Percentiles rank a stretch among this genome's conserved stretches.
These are phyloP conservation scores for Hippocampus guttulatus DNA, from an alignment of 2,113 vertebrate genomes.

Conservation along the genomic window DNA sequence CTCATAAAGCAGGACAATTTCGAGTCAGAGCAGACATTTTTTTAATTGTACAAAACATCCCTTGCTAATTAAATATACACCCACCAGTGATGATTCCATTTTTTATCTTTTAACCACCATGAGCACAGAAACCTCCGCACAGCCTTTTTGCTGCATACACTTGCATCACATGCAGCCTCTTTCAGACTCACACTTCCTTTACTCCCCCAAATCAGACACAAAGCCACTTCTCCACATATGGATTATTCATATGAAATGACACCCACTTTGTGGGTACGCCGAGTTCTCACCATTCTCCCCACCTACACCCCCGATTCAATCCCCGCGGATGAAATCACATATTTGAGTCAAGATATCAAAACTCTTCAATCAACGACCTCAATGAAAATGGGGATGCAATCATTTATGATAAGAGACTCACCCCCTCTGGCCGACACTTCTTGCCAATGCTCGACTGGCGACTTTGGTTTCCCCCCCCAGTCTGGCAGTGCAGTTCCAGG, in stretches of 20 bases:
- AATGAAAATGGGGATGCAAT: neutral
- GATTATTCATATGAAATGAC: slow-evolving; percentile 55
- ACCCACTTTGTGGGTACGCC: slow-evolving; percentile 28
- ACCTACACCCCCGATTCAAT: slow-evolving; percentile 21
- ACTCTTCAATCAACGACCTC: neutral
- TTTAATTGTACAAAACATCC: neutral
- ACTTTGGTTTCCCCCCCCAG: slow-evolving; percentile 38
- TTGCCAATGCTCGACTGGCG: slow-evolving; percentile 44
- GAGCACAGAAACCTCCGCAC: slow-evolving; percentile 1
- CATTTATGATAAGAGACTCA: slow-evolving; percentile 34
- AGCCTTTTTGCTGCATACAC: neutral
- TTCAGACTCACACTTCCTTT: neutral
- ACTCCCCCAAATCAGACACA: slow-evolving; percentile 18
- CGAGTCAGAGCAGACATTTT: neutral
- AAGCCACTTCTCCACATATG: slow-evolving; percentile 28
- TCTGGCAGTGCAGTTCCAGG: slow-evolving; percentile 71
- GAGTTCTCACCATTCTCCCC: slow-evolving; percentile 35
- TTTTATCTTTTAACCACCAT: neutral
- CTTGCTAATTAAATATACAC: neutral
- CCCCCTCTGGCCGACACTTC: slow-evolving; percentile 45
- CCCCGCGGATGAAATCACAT: neutral
- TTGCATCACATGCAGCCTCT: neutral
- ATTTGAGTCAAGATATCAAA: neutral
- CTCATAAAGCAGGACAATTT: neutral
- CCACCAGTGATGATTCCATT: neutral